Evolutionary conservation across 2,113 vertebrate genomes (phyloP), one percentile per base, ranked within the genome.

Genomic region (Lanius ludovicianus): DNA sequence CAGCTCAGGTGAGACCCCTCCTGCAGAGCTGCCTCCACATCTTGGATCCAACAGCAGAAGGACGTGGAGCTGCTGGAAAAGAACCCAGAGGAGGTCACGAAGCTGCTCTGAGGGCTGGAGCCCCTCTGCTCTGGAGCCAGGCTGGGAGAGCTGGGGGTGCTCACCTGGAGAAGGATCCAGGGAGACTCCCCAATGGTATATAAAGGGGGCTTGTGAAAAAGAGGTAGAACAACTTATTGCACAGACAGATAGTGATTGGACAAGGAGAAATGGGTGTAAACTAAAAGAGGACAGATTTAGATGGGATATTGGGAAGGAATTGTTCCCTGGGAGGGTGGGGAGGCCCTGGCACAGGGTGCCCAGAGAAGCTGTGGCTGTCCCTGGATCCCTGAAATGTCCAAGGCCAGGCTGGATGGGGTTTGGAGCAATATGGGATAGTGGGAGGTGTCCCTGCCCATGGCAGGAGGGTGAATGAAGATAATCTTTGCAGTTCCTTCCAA

Each of bases 301-400:
- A 41, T 39, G n/a, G 25, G 20, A 57, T 76, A 16, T 27, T 47
- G 35, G 57, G 8, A 28, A 22, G 24, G 5, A 81, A 73, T 65
- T 65, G 0, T 13, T 73, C 7, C 8, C 50, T 65, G 7, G 3
- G 31, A 57, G 33, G 25, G 10, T 44, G 37, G 8, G 0, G 8
- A 50, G 22, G 12, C 10, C 30, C 76, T 80, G 76, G 49, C 25
- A 42, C 31, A 80, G 14, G 17, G 0, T 65, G 5, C 22, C 67
- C 50, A 65, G 50, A 65, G 68, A 23, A 73, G 25, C 33, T 81
- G 76, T 37, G 76, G 52, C 27, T 81, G 44, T 4, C 8, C 30
- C 52, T 65, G 50, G 69, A 73, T 57, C 76, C 31, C 21, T 81
- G 68, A 13, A 59, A 18, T 37, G 37, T 42, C 27, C 68, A 37